These are phyloP conservation scores for Leuctra nigra DNA, from an alignment of 2,888 invertebrate species.

Conservation along the genomic window DNA sequence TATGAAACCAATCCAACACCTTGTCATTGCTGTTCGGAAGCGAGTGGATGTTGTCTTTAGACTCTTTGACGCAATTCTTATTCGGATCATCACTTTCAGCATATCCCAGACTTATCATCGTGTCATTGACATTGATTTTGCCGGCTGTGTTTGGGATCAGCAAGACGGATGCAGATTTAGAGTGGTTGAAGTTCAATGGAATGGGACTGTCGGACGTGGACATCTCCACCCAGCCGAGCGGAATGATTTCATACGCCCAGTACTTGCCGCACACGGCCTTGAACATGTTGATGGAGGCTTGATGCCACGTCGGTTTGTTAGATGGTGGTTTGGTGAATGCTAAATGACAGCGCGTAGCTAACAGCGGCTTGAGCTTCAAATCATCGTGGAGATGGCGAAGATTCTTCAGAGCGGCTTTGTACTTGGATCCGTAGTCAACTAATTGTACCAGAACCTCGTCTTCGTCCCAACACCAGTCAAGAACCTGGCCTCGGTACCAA, in stretches of 20 bases:
- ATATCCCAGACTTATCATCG: background rate
- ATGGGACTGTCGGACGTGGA: background rate
- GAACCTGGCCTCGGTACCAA: slow-evolving; percentile 18
- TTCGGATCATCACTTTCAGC: background rate
- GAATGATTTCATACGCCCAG: background rate
- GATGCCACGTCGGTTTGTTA: slow-evolving; percentile 4
- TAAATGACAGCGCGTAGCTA: slow-evolving; percentile 18
- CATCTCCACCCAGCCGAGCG: background rate
- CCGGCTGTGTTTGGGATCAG: background rate
- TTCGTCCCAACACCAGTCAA: slow-evolving; percentile 3
- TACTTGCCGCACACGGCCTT: no score
- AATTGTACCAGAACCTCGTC: background rate
- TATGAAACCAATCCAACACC: background rate
- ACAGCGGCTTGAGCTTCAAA: slow-evolving; percentile 9
- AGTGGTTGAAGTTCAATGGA: background rate
- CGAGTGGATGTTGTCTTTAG: background rate
- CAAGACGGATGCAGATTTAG: background rate
- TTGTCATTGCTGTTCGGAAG: background rate
- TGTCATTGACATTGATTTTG: background rate
- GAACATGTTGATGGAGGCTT: background rate
- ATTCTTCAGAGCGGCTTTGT: background rate
- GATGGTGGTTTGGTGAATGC: slow-evolving; percentile 12
- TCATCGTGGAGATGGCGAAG: slow-evolving; percentile 5
- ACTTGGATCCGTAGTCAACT: slow-evolving; percentile 21
- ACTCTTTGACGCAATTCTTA: background rate